Conservation (phyloP, 2,888 invertebrate genomes). For the Doris montereyensis region DNA sequence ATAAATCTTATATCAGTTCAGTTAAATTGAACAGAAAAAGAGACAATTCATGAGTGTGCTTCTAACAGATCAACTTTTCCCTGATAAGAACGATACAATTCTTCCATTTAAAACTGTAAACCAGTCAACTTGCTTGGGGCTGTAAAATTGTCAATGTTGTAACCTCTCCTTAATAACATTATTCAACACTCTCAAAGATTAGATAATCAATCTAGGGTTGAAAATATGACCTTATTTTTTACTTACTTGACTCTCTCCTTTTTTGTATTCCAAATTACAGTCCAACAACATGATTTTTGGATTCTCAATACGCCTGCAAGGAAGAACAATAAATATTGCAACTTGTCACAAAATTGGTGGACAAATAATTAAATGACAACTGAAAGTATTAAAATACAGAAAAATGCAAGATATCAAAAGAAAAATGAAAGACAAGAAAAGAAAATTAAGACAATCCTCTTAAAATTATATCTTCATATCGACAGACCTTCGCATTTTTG, state of each 20-base stretch:
- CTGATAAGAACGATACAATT: no score
- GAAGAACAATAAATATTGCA: conserved; percentile 5
- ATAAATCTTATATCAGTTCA: no score
- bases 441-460: not conserved
- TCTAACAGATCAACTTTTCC: no score
- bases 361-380: not conserved
- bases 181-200: no score
- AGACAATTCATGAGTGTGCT: no score
- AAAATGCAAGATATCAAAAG: not conserved
- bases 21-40: no score
- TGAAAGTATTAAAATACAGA: not conserved
- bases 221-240: no score
- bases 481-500: conserved; percentile 86
- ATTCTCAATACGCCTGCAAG: conserved; percentile 86
- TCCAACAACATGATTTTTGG: conserved; percentile 95
- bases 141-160: no score
- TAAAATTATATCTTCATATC: not conserved
- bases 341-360: not conserved
- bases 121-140: no score
- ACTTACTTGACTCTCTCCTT: conserved; percentile 89
- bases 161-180: no score
- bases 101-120: no score
- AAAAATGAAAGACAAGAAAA: not conserved
- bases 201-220: no score
- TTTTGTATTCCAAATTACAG: conserved; percentile 98